A percentile compares a stretch with the other conserved stretches of the same genome.
Conservation (phyloP, 2,888 invertebrate species). For the Osedax fenrisi region DNA sequence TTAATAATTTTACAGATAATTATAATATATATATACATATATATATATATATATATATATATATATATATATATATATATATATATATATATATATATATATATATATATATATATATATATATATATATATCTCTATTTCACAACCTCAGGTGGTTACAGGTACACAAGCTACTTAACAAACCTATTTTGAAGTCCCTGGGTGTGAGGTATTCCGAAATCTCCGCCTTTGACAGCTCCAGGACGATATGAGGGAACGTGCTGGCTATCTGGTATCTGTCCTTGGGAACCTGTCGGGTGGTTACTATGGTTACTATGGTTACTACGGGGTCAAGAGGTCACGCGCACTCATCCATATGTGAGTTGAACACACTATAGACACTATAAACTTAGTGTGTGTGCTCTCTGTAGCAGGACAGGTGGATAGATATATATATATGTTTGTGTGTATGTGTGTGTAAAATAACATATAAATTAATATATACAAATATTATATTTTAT, state of each 20-base stretch:
- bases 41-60: background rate
- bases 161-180: background rate
- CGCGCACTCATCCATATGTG: slow-evolving; percentile 42
- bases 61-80: background rate
- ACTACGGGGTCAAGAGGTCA: slow-evolving; percentile 52
- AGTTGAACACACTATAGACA: too few relatives aligned
- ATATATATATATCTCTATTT: background rate
- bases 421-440: too few relatives aligned
- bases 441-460: too few relatives aligned
- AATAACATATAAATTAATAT: too few relatives aligned
- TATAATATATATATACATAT: too few relatives aligned
- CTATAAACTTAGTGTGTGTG: too few relatives aligned
- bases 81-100: background rate
- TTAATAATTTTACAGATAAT: too few relatives aligned
- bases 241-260: slow-evolving; percentile 54
- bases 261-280: slow-evolving; percentile 43
- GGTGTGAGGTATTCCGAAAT: slow-evolving; percentile 68
- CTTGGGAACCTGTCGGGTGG: slow-evolving; percentile 52
- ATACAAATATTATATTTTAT: too few relatives aligned
- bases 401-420: too few relatives aligned
- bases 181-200: slow-evolving; percentile 65
- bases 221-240: slow-evolving; percentile 63
- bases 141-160: too few relatives aligned
- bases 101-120: background rate
- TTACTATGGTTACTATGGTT: slow-evolving; percentile 43